These are phyloP conservation scores for Antitype chi DNA, from an alignment of 2,888 invertebrate genomes.

Conservation along the genomic window DNA sequence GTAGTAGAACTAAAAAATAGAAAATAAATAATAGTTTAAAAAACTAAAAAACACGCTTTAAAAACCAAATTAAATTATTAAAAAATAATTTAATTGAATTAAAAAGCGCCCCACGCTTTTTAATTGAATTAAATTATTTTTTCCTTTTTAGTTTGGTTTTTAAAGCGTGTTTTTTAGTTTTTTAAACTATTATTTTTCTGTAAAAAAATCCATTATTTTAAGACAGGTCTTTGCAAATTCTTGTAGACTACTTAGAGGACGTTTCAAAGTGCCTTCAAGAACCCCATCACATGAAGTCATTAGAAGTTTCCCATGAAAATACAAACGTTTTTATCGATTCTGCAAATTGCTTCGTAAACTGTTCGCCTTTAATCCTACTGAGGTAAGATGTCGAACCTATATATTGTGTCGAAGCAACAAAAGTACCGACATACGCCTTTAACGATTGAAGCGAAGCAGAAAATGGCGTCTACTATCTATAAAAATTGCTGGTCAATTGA, in stretches of 20 bases:
- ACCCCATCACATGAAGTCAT: neutral
- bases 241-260: too few relatives aligned
- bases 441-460: constrained; percentile 8
- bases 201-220: neutral
- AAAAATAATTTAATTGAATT: too few relatives aligned
- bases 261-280: neutral
- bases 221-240: neutral
- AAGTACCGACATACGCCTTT: constrained; percentile 6
- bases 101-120: too few relatives aligned
- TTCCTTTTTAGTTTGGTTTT: too few relatives aligned
- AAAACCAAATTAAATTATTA: too few relatives aligned
- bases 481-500: constrained; percentile 45
- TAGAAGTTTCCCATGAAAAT: neutral
- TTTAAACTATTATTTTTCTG: too few relatives aligned
- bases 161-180: too few relatives aligned
- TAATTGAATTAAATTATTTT: too few relatives aligned
- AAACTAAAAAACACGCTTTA: too few relatives aligned
- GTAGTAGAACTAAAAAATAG: too few relatives aligned
- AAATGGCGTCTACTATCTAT: constrained; percentile 32
- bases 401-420: neutral
- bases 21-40: too few relatives aligned
- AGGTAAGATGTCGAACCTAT: constrained; percentile 3
- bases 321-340: constrained; percentile 3
- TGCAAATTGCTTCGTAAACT: constrained; percentile 4
- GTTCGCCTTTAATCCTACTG: neutral